Base-by-base conservation (phyloP, 2,113 vertebrate species). In the Martes martes region DNA sequence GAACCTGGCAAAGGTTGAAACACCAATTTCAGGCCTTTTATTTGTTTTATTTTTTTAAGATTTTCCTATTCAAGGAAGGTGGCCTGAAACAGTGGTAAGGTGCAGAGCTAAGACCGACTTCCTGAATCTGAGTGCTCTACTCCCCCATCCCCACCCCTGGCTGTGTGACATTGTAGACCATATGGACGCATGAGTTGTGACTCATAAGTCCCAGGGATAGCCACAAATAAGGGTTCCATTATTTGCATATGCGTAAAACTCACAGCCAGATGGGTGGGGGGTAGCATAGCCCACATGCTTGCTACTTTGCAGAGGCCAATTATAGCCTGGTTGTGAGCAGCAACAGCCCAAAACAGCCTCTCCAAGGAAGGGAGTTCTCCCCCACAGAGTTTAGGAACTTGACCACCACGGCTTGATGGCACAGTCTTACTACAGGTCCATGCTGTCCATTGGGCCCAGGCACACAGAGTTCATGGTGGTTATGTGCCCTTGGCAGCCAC, bases 1-100 rank as follows among this genome's bases (percentile, higher is more conserved):
- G 45, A 42, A 89, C 63, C 76, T 97, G 81, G 89, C 94, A 98
- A 92, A 96, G 97, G 96, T 11, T 95, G 65, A 89, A 74, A 19
- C 61, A 82, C 57, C 76, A 95, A 93, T 33, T 42, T 86, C 73
- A 89, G 16, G n/a, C 21, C 55, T 87, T 90, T 95, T 89, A 39
- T 86, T 59, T 85, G 31, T 16, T 33, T 26, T n/a, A 6, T 55
- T 11, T 90, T 67, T 39, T 73, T 52, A 63, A 95, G 85, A 85
- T 91, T 91, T 89, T 88, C 33, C 59, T 93, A 63, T 59, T 89
- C 11, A 31, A 57, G 67, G 36, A 84, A 93, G 31, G 14, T 52
- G 9, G 31, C 69, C 50, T 86, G 33, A 81, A 28, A 57, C 4
- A 71, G 33, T 23, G 63, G 71, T 26, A 11, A 52, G 26, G 23